A percentile compares a stretch with the other conserved stretches of the same genome.
phyloP scores from a whole-genome alignment of 2,888 invertebrate species.

The Metacarcinus magister region DNA sequence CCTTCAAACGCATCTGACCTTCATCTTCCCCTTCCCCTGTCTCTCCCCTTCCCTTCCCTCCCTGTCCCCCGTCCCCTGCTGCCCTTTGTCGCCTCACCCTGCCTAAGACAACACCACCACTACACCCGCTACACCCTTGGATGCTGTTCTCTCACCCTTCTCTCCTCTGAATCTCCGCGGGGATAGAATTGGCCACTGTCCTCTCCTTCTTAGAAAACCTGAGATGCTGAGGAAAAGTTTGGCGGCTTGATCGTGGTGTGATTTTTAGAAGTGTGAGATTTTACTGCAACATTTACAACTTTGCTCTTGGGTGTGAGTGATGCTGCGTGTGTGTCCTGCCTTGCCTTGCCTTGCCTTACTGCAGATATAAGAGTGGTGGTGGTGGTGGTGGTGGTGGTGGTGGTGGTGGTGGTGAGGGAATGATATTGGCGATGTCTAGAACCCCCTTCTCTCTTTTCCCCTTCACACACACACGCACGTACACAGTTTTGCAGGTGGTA shows the following conservation, averaged over 20 bases:
- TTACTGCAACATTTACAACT: not conserved
- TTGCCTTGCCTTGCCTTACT: not conserved
- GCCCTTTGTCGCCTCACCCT: not conserved
- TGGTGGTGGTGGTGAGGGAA: not conserved
- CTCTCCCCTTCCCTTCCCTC: not conserved
- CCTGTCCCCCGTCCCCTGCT: not conserved
- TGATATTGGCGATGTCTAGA: not conserved
- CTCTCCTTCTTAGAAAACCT: not conserved
- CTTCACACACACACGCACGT: not conserved
- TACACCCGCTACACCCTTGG: not conserved
- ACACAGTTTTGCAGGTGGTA: not conserved
- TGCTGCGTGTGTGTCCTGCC: not conserved
- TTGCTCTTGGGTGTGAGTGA: not conserved
- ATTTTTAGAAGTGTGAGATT: conserved; percentile 13
- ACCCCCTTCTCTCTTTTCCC: not conserved
- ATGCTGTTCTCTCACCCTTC: not conserved
- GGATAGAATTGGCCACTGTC: not conserved
- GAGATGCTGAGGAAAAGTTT: not conserved
- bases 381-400: not conserved
- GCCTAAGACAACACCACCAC: not conserved
- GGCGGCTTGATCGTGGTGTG: not conserved
- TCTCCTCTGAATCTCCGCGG: not conserved
- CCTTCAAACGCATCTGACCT: not conserved
- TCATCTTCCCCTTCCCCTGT: not conserved
- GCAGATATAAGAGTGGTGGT: not conserved